phyloP scores from a whole-genome alignment of 2,113 vertebrate genomes.

The Hemicordylus capensis region DNA sequence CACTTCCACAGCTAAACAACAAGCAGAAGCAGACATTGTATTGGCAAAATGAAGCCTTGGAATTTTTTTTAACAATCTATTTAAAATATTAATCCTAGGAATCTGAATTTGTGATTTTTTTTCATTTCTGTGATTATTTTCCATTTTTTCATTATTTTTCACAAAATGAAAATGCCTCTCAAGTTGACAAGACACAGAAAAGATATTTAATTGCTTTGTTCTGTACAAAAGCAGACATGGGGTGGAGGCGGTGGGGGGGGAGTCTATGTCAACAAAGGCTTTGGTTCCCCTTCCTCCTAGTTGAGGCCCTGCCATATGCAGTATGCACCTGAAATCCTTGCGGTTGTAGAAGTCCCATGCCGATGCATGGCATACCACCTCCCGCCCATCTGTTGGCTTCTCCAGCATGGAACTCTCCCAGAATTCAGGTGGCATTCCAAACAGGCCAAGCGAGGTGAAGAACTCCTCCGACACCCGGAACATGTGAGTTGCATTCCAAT shows the following conservation, averaged over 20 bases:
- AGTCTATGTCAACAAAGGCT: background rate
- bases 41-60: background rate
- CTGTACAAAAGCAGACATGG: background rate
- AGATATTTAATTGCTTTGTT: background rate
- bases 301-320: background rate
- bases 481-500: slow-evolving; percentile 89
- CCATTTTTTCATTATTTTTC: no score
- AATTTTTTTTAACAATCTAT: background rate
- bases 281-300: background rate
- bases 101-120: background rate
- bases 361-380: slow-evolving; percentile 95
- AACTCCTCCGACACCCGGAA: slow-evolving; percentile 90
- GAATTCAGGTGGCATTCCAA: slow-evolving; percentile 88
- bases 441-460: slow-evolving; percentile 88
- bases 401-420: slow-evolving; percentile 92
- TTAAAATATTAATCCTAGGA: background rate
- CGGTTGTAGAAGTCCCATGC: slow-evolving; percentile 99
- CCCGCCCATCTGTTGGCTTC: slow-evolving; percentile 83
- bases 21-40: background rate
- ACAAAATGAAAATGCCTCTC: background rate
- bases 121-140: no score
- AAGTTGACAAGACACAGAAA: background rate
- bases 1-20: background rate
- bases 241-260: no score
- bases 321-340: slow-evolving; percentile 91